These are phyloP conservation scores for Conger conger DNA, from an alignment of 2,113 vertebrate genomes.

Conservation along the genomic window DNA sequence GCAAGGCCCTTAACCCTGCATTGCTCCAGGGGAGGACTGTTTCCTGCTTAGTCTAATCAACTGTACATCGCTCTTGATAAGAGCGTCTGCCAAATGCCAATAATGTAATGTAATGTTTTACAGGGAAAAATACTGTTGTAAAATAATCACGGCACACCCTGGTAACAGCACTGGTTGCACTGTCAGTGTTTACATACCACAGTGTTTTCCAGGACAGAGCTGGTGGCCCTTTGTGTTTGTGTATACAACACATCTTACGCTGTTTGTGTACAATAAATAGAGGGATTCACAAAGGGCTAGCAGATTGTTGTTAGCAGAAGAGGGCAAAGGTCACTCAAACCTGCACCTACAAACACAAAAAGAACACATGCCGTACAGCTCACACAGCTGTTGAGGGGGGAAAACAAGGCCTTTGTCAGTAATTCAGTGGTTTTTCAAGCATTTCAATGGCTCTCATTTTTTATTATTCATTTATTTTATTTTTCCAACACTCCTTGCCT, in stretches of 20 bases:
- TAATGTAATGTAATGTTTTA: too few relatives aligned
- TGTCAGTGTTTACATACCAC: too few relatives aligned
- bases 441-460: background rate
- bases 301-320: background rate
- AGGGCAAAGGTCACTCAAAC: background rate
- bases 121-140: too few relatives aligned
- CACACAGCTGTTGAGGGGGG: background rate
- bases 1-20: too few relatives aligned
- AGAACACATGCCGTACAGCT: background rate
- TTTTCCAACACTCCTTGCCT: slow-evolving; percentile 4
- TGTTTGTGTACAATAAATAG: background rate
- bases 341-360: background rate
- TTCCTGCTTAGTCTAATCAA: too few relatives aligned
- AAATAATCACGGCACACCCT: too few relatives aligned
- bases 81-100: too few relatives aligned
- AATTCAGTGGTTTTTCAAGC: background rate
- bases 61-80: too few relatives aligned
- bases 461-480: background rate
- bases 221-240: background rate
- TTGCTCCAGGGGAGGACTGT: too few relatives aligned
- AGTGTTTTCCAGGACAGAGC: background rate
- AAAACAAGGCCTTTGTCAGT: background rate
- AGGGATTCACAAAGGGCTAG: background rate
- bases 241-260: background rate
- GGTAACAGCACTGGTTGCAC: too few relatives aligned